Evolutionary conservation across 2,113 vertebrate species (phyloP), one percentile per base, ranked within the genome.

Genomic region (Sorex fumeus): DNA sequence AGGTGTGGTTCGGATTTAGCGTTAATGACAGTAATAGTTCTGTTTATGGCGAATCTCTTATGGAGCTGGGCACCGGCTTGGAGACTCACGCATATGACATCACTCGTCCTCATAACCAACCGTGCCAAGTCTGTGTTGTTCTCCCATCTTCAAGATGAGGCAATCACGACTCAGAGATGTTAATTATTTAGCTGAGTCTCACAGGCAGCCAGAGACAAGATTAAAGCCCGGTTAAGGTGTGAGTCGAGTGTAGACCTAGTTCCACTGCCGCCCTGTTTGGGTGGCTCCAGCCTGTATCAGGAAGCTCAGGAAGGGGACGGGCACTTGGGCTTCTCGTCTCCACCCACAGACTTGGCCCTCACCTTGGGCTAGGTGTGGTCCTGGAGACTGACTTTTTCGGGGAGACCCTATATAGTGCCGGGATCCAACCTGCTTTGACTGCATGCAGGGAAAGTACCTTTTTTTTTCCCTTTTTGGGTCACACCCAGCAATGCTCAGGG

Each of bases 21-120:
- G 50, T 91, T 95, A 90, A 95, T 88, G 92, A 89, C 75, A 40
- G 83, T 97, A 95, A 95, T 87, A 57, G 85, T 25, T 86, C 71
- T 95, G 88, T 95, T 95, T 94, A 88, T 43, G 87, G 82, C 78
- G 90, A 72, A 43, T 43, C 87, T 62, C 2, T 32, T 43, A 75
- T 69, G 82, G 88, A 34, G 85, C 87, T 53, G 71, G 85, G 75
- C 91, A 57, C 78, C 13, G 18, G 74, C 70, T 60, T 45, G 34
- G 70, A 30, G 66, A n/a, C 43, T 90, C 86, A 32, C 25, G 1
- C 50, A 13, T 27, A 47, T 94, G 70, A 78, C 83, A 2, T 93
- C 96, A 93, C 34, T 80, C 57, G 47, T 71, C 28, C 82, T 80
- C 60, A 32, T 34, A 57, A 53, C 57, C 57, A n/a, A 16, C 70